These are phyloP conservation scores for Ispidina lecontei DNA, from an alignment of 2,797 vertebrate species.

Conservation along the genomic window DNA sequence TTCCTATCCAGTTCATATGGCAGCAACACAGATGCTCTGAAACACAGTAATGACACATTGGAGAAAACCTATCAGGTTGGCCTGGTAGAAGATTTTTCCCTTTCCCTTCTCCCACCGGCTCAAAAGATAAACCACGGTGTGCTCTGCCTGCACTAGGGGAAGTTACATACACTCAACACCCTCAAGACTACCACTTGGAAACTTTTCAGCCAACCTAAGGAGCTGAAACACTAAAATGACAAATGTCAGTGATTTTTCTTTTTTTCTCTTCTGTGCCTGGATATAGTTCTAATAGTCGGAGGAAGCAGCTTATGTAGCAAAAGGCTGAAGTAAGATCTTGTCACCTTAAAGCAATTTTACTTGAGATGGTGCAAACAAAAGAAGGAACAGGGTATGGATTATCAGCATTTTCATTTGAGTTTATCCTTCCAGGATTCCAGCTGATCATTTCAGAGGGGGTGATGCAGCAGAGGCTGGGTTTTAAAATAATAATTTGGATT, in stretches of 20 bases:
- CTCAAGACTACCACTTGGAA: not conserved
- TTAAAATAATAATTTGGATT: not conserved
- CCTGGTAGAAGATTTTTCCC: slow-evolving; percentile 14
- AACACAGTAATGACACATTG: slow-evolving; percentile 92
- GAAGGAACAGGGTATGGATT: not conserved
- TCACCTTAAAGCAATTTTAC: slow-evolving; percentile 53
- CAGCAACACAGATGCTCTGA: slow-evolving; percentile 94
- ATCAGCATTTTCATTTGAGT: slow-evolving; percentile 24
- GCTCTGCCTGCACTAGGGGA: not conserved
- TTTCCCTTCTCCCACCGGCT: not conserved
- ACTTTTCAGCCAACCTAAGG: slow-evolving; percentile 30
- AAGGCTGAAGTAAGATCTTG: slow-evolving; percentile 24
- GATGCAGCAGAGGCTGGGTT: not conserved
- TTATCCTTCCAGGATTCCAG: not conserved
- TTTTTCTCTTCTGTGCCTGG: not conserved
- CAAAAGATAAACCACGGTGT: not conserved
- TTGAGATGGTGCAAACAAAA: slow-evolving; percentile 32
- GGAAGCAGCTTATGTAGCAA: slow-evolving; percentile 23
- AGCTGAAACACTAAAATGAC: slow-evolving; percentile 63
- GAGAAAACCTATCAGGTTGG: slow-evolving; percentile 80
- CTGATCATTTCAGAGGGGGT: not conserved
- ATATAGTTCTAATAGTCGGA: slow-evolving; percentile 10
- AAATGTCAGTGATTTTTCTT: slow-evolving; percentile 49
- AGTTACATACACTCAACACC: not conserved
- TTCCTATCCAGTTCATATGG: slow-evolving; percentile 90